Conservation (phyloP, 2,888 invertebrate genomes). For the Zootermopsis nevadensis region DNA sequence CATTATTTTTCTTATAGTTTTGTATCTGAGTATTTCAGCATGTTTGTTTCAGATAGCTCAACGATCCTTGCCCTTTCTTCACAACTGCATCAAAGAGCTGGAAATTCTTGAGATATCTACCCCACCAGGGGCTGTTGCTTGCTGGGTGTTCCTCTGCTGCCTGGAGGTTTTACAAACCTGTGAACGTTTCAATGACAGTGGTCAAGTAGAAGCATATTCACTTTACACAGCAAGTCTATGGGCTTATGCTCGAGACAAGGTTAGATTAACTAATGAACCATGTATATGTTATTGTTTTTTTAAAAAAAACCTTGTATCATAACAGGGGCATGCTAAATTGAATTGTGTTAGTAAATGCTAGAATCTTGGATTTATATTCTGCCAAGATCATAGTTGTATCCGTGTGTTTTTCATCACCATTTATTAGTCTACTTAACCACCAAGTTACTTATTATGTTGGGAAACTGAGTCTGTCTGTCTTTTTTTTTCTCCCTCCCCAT, state of each 20-base stretch:
- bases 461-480: too few species aligned
- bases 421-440: too few species aligned
- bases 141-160: constrained; percentile 94
- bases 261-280: constrained; percentile 57
- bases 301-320: too few species aligned
- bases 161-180: constrained; percentile 89
- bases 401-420: too few species aligned
- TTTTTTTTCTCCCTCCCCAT: too few species aligned
- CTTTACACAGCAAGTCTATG: constrained; percentile 87
- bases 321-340: too few species aligned
- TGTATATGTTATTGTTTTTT: too few species aligned
- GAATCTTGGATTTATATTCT: too few species aligned
- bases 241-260: constrained; percentile 90
- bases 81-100: constrained; percentile 88
- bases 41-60: constrained; percentile 76
- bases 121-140: constrained; percentile 86
- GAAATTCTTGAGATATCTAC: constrained; percentile 81
- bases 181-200: constrained; percentile 64
- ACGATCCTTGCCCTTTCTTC: constrained; percentile 88
- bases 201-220: constrained; percentile 77
- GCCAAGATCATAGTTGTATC: too few species aligned
- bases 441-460: too few species aligned
- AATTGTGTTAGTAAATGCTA: too few species aligned
- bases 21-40: neutral
- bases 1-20: too few species aligned